These are phyloP conservation scores for Cyanistes caeruleus DNA, from an alignment of 2,113 vertebrate species.

Conservation along the genomic window DNA sequence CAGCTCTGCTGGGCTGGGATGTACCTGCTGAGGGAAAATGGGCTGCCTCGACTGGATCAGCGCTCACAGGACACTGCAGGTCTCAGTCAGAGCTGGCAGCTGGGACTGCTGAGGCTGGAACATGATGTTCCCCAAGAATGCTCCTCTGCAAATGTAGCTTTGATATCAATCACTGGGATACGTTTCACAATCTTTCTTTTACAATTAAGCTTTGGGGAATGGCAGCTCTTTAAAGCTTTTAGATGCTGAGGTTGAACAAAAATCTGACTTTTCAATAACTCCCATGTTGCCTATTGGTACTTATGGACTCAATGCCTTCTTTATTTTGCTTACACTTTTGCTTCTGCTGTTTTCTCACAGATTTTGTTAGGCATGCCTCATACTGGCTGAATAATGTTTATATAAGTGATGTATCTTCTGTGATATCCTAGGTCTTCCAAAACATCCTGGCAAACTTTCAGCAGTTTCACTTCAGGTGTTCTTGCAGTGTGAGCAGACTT, in stretches of 20 bases:
- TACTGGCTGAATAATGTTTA: background rate
- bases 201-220: background rate
- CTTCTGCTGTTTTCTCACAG: background rate
- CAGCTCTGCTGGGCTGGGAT: background rate
- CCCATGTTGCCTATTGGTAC: background rate
- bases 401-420: background rate
- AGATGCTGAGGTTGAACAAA: background rate
- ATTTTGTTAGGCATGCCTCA: background rate
- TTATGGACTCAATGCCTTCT: background rate
- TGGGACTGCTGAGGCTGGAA: background rate
- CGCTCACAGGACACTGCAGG: fast-evolving
- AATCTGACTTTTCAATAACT: background rate
- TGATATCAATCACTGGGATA: background rate
- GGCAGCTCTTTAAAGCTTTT: background rate
- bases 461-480: background rate
- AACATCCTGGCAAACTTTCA: background rate
- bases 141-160: background rate
- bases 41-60: background rate
- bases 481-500: background rate
- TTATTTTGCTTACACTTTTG: background rate
- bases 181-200: background rate
- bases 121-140: background rate
- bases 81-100: background rate
- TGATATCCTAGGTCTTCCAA: background rate
- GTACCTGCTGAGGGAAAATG: background rate